A percentile compares a stretch with the other conserved stretches of the same genome.
Conservation (phyloP, 2,797 vertebrate genomes). For the Melopsittacus undulatus region DNA sequence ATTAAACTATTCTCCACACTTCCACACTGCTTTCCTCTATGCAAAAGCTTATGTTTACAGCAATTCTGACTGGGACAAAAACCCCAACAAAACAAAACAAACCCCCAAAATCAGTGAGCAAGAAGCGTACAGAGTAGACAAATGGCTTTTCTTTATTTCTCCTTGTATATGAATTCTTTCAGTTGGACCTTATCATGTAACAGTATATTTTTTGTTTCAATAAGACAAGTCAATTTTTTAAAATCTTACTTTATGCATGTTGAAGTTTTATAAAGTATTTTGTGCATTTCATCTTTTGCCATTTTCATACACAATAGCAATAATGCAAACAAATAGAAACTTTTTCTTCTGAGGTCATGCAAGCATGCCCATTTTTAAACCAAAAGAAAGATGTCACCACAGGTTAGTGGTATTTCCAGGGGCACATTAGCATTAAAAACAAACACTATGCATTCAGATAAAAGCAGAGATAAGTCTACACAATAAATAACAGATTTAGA, state of each 20-base stretch:
- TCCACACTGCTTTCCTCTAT: neutral
- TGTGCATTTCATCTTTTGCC: neutral
- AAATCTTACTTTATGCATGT: neutral
- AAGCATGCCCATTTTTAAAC: neutral
- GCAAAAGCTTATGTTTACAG: neutral
- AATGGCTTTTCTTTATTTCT: neutral
- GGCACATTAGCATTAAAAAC: conserved; percentile 58
- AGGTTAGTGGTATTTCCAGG: neutral
- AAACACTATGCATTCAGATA: conserved; percentile 13
- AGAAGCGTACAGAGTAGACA: neutral
- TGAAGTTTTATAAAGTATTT: conserved; percentile 24
- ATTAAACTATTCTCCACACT: neutral
- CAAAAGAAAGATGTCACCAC: neutral
- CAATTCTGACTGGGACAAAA: neutral
- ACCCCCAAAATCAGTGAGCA: neutral
- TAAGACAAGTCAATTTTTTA: neutral
- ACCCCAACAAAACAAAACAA: neutral
- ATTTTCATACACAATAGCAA: neutral
- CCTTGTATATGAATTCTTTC: neutral
- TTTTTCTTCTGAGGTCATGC: neutral
- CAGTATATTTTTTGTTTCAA: neutral
- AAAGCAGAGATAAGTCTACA: neutral
- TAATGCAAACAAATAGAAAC: neutral
- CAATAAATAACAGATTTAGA: neutral
- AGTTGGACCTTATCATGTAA: neutral